Conservation (phyloP, 2,888 invertebrate genomes). For the Cataglyphis albicans region DNA sequence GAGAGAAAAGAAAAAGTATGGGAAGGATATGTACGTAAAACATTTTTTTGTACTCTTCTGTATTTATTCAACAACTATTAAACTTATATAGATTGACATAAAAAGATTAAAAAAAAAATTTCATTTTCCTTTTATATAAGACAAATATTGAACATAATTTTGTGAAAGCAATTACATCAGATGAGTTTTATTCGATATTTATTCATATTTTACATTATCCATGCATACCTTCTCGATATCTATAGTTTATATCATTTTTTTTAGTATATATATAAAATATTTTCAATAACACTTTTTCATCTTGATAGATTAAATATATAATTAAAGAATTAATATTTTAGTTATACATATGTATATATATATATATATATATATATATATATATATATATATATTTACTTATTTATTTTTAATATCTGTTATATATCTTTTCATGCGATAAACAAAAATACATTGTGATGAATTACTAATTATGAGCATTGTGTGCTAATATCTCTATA, state of each 20-base stretch:
- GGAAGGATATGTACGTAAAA: slow-evolving; percentile 43
- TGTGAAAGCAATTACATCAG: neutral
- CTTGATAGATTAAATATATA: neutral
- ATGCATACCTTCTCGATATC: neutral
- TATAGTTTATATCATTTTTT: neutral
- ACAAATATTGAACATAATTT: neutral
- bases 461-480: neutral
- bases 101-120: slow-evolving; percentile 15
- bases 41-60: slow-evolving; percentile 71
- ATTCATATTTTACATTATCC: neutral
- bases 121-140: neutral
- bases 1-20: slow-evolving; percentile 11
- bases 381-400: neutral
- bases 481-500: neutral
- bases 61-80: slow-evolving; percentile 75
- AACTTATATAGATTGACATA: slow-evolving; percentile 59
- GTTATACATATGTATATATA: neutral
- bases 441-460: neutral
- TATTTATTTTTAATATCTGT: neutral
- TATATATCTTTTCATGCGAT: neutral
- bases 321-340: neutral
- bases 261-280: neutral
- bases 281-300: neutral
- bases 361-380: neutral
- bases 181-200: neutral